These are phyloP conservation scores for Hypena proboscidalis DNA, from an alignment of 2,888 invertebrate species.

Conservation along the genomic window DNA sequence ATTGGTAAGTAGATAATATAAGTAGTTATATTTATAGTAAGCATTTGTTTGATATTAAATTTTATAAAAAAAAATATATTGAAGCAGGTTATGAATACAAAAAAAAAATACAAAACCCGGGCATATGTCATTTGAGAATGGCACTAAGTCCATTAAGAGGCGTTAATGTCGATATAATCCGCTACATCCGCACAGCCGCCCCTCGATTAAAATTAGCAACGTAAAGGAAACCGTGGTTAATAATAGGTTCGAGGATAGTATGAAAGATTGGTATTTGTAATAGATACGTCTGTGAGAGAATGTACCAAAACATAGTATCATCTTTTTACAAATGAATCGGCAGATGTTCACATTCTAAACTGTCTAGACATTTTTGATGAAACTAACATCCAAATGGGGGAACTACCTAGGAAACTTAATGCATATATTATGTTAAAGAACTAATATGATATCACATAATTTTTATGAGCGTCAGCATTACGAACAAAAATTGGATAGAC, in stretches of 20 bases:
- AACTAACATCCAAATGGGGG: no score
- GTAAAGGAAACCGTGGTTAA: slow-evolving; percentile 67
- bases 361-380: background rate
- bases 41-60: no score
- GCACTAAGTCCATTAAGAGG: slow-evolving; percentile 59
- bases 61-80: slow-evolving; percentile 25
- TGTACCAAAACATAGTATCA: slow-evolving; percentile 26
- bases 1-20: slow-evolving; percentile 13
- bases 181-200: slow-evolving; percentile 66
- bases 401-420: no score
- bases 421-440: no score
- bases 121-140: slow-evolving; percentile 40
- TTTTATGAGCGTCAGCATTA: no score
- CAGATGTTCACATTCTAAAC: slow-evolving; percentile 17
- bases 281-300: slow-evolving; percentile 42
- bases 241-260: slow-evolving; percentile 48
- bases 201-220: slow-evolving; percentile 71
- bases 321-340: slow-evolving; percentile 19
- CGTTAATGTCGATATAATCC: slow-evolving; percentile 69
- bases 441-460: slow-evolving; percentile 4
- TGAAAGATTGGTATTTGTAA: slow-evolving; percentile 49
- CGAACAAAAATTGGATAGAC: no score
- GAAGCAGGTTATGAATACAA: slow-evolving; percentile 18
- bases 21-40: slow-evolving; percentile 8
- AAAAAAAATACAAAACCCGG: slow-evolving; percentile 31